A percentile compares a stretch with the other conserved stretches of the same genome.
Evolutionary conservation across 2,113 vertebrate species (phyloP).

Genomic region (Charadrius vociferus): DNA sequence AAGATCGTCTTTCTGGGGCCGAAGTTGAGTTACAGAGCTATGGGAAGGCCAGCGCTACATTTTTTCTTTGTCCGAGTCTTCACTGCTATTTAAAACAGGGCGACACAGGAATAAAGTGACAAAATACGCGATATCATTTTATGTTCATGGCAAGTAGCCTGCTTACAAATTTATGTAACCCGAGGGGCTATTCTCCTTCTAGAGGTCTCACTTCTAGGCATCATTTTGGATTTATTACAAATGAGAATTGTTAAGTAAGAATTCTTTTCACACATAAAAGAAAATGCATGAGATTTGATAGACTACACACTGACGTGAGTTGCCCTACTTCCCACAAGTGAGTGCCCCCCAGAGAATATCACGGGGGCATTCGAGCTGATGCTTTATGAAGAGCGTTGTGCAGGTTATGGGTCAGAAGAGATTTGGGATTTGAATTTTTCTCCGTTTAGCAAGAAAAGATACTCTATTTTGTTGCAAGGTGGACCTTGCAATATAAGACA

Average conservation of each 20-base stretch:
- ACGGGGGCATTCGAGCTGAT: not conserved
- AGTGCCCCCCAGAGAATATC: not conserved
- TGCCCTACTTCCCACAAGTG: not conserved
- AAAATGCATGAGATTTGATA: not conserved
- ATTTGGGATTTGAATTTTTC: not conserved
- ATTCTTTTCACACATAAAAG: not conserved
- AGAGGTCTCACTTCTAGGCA: not conserved
- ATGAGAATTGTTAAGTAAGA: not conserved
- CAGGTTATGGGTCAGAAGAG: not conserved
- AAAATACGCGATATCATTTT: not conserved
- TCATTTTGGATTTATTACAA: not conserved
- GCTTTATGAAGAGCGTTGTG: rapidly evolving
- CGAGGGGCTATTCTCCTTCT: not conserved
- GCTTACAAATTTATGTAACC: not conserved
- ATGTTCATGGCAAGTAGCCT: too few species aligned
- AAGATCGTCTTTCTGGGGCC: not conserved
- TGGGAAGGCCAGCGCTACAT: rapidly evolving
- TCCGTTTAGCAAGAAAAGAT: not conserved
- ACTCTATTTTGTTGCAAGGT: not conserved
- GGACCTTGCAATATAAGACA: not conserved
- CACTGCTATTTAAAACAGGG: not conserved
- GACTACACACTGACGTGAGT: not conserved
- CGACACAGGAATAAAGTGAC: not conserved
- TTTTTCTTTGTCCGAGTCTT: not conserved
- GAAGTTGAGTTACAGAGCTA: not conserved